Evolutionary conservation across 30 jellyfish, hydroid and myxozoan genomes (phyloP), one percentile per base, ranked within the genome.

Genomic region (Hydractinia echinata): DNA sequence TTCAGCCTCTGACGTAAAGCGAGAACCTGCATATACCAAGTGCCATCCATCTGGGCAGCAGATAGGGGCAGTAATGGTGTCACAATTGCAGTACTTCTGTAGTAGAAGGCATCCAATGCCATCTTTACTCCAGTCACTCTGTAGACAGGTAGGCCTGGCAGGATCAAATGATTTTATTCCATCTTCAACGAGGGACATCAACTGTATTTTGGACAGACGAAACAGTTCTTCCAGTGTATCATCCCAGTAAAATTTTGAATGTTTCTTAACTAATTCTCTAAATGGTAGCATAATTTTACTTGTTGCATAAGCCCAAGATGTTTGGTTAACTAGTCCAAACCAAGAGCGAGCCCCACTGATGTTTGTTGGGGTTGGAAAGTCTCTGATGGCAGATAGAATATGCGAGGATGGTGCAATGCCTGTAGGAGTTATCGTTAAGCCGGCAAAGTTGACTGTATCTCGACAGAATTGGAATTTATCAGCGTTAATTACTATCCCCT

Each of bases 281-380:
- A 76, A 76, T 6, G 84, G 84, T 4, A 15, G 77, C 84, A 76
- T 76, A 11, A 71, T 71, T 5, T 54, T 8, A 5, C 67, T 58
- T 4, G 50, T 71, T 9, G 81, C 30, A 20, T 20, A 71, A 19
- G 55, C 81, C 81, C 81, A 71, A 14, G 84, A 49, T 7, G 20
- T 53, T 51, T 76, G 74, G 55, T 76, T 76, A 5, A 76, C 84
- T 30, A 76, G 18, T 8, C 76, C 84, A 51, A 76, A 76, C 84
- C 84, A 76, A 30, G 2, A 30, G 44, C 81, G 51, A 14, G 60
- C 66, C 39, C 87, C 88, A 7, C 72, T 74, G 20, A 73, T 4
- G 39, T 48, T 13, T n/a, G 68, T 73, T 14, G 82, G 89, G 8
- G 72, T 83, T 19, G 92, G 88, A 52, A 83, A 83, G 54, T 74